phyloP scores from a whole-genome alignment of 2,113 vertebrate species.

The Grus americana region DNA sequence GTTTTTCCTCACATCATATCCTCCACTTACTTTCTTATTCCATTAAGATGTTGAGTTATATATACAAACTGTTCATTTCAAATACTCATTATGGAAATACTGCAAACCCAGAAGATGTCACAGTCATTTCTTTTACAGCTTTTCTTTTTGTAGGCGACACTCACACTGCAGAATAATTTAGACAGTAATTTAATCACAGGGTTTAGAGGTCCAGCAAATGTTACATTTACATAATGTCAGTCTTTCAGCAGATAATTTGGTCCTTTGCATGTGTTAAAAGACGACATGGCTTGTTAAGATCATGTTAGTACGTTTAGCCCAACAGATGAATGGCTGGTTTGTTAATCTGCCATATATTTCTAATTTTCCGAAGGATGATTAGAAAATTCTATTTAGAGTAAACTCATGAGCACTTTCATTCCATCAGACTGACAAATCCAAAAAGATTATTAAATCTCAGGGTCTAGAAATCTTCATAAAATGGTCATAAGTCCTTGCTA shows the following conservation, averaged over 20 bases:
- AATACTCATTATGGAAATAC: conserved; percentile 35
- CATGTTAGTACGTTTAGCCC: conserved; percentile 44
- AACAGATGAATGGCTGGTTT: conserved; percentile 46
- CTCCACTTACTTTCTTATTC: not conserved
- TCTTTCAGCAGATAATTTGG: conserved; percentile 68
- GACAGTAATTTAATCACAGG: conserved; percentile 70
- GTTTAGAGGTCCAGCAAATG: conserved; percentile 73
- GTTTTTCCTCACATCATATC: not conserved
- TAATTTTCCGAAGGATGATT: conserved; percentile 50
- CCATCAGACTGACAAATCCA: conserved; percentile 6
- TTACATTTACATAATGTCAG: conserved; percentile 73
- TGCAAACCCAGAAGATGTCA: conserved; percentile 44
- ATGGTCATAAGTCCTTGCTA: not conserved
- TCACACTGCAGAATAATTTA: conserved; percentile 65
- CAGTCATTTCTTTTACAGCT: conserved; percentile 38
- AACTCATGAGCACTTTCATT: not conserved
- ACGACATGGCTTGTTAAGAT: conserved; percentile 57
- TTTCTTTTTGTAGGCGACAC: conserved; percentile 33
- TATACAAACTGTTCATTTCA: not conserved
- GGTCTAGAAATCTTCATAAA: not conserved
- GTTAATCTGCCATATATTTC: conserved; percentile 50
- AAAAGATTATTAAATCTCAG: conserved; percentile 1
- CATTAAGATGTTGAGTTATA: conserved; percentile 16
- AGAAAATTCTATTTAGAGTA: conserved; percentile 44
- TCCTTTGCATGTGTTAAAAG: conserved; percentile 68